Base-by-base conservation (phyloP, 1,140 invertebrate genomes). In the Danaus melanippus region DNA sequence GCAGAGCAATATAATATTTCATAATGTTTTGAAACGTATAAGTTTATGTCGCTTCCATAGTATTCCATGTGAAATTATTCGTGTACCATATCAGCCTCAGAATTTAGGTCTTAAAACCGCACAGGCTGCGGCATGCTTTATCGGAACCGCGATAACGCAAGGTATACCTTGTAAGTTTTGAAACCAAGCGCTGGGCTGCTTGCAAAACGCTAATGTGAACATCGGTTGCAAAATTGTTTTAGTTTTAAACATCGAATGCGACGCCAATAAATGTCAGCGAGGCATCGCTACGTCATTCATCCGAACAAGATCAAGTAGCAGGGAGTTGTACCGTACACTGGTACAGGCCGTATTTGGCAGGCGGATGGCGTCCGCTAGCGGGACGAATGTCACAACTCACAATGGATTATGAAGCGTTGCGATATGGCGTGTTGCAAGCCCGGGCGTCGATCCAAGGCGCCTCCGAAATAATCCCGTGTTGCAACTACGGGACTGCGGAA, bases 171-270 rank as follows among this genome's bases (percentile, higher is more conserved):
- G 76, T 79, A 79, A 77, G 75, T 84, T 84, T 86, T 83, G 84
- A 86, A 86, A 84, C 76, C 71, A 71, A 71, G 75, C 77, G 74
- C 74, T 82, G 78, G 79, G 79, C 78, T 69, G 79, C 81, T 86
- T 84, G 84, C 81, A 84, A 84, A 86, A 86, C 74, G 67, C 79
- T 82, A 86, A 86, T 84, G 79, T 84, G 81, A 84, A 79, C 80
- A 84, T 84, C 79, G 79, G 73, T 86, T 84, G 84, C 84, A 79
- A 86, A 86, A 86, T 86, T 84, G 80, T 84, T 84, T 84, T 84
- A 86, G 76, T 83, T 86, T 84, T 82, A 75, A 81, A 80, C 21
- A 84, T 82, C 72, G 71, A 77, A 84, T 76, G 71, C 71, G 73
- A 60, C 66, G 66, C 10, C 21, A 50, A 60, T 68, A 66, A 74